A percentile compares a stretch with the other conserved stretches of the same genome.
phyloP scores from a whole-genome alignment of 2,113 vertebrate genomes.

The Calonectris borealis region DNA sequence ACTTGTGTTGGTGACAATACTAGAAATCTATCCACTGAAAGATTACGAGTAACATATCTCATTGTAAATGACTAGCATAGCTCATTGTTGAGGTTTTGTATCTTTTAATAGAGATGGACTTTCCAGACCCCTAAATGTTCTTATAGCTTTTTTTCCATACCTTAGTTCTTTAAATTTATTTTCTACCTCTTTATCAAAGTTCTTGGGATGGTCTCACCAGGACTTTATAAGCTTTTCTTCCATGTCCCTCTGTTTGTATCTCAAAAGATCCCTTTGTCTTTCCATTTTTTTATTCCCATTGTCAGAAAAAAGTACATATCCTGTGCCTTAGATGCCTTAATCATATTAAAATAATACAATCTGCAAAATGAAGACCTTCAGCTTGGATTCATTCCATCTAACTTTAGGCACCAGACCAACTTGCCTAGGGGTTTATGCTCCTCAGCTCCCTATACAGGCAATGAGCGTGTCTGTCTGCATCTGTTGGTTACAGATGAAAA shows the following conservation, averaged over 20 bases:
- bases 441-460: constrained; percentile 30
- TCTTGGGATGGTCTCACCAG: neutral
- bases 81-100: neutral
- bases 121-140: neutral
- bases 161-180: neutral
- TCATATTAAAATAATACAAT: constrained; percentile 35
- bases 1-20: neutral
- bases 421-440: constrained; percentile 5
- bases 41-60: neutral
- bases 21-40: neutral
- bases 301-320: neutral
- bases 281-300: neutral
- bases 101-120: neutral
- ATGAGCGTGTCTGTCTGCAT: neutral
- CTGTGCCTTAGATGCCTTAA: constrained; percentile 31
- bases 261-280: neutral
- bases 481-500: constrained; percentile 37
- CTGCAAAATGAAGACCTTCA: constrained; percentile 47
- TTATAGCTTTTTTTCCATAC: neutral
- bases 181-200: neutral
- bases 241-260: neutral
- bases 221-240: neutral
- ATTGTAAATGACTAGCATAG: neutral
- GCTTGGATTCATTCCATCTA: constrained; percentile 21
- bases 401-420: constrained; percentile 44